Evolutionary conservation across 2,888 invertebrate genomes (phyloP).

Genomic region (Leptopilina drosophilae): DNA sequence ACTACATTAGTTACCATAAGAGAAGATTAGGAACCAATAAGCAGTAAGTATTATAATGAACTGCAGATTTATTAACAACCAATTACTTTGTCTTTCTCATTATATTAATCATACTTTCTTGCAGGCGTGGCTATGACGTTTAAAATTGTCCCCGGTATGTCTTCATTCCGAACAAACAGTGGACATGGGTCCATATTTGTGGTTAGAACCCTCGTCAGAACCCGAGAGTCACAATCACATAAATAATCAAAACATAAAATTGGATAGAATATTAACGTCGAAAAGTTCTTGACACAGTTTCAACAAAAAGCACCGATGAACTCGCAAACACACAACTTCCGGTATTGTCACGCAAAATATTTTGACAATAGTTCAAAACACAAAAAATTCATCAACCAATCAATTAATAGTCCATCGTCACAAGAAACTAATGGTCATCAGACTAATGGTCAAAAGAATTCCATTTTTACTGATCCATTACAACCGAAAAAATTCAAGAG

Average conservation of each 20-base stretch:
- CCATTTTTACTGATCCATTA: constrained; percentile 70
- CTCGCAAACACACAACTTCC: constrained; percentile 47
- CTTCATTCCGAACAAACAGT: constrained; percentile 80
- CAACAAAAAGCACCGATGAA: constrained; percentile 43
- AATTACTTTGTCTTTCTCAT: too few species aligned
- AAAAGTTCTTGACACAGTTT: constrained; percentile 61
- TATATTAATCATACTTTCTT: too few species aligned
- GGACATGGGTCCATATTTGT: constrained; percentile 80
- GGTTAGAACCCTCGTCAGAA: constrained; percentile 77
- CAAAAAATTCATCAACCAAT: constrained; percentile 37
- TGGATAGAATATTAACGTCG: constrained; percentile 64
- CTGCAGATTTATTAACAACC: too few species aligned
- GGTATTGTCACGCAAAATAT: constrained; percentile 54
- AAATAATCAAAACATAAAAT: constrained; percentile 60
- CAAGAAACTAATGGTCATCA: constrained; percentile 40
- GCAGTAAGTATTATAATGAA: too few species aligned
- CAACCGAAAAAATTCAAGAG: constrained; percentile 67
- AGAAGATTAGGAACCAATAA: too few species aligned
- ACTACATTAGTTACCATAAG: too few species aligned
- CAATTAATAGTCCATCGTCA: constrained; percentile 42
- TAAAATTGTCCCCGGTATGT: too few species aligned
- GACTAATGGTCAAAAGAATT: constrained; percentile 56
- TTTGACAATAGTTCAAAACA: constrained; percentile 45
- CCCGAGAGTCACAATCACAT: constrained; percentile 63
- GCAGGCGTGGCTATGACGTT: too few species aligned